These are phyloP conservation scores for Drosophila fulvimacula DNA, from an alignment of 2,888 invertebrate species.

Conservation along the genomic window DNA sequence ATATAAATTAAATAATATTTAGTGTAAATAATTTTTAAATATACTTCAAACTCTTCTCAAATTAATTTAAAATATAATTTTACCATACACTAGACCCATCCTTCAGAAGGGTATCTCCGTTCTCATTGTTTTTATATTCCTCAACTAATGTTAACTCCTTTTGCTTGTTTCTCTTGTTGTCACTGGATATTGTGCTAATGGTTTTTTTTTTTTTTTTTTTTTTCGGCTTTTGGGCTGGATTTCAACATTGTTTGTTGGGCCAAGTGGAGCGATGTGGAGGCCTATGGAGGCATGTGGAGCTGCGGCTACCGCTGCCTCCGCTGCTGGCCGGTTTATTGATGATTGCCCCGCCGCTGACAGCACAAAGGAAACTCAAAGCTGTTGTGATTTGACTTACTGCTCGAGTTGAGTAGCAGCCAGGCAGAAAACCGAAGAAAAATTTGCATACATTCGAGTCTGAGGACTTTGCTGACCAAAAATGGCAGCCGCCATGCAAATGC, in stretches of 20 bases:
- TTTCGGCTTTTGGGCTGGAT: slow-evolving; percentile 57
- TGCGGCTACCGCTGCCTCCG: slow-evolving; percentile 30
- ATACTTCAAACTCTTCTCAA: too few species aligned
- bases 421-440: slow-evolving; percentile 42
- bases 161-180: slow-evolving; percentile 42
- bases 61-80: too few species aligned
- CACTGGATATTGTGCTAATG: slow-evolving; percentile 38
- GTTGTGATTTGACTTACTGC: slow-evolving; percentile 79
- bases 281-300: slow-evolving; percentile 29
- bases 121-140: not conserved
- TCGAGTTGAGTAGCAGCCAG: slow-evolving; percentile 69
- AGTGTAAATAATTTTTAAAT: too few species aligned
- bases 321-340: slow-evolving; percentile 65
- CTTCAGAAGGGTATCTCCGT: not conserved
- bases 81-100: not conserved
- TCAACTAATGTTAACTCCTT: slow-evolving; percentile 13
- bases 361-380: slow-evolving; percentile 73
- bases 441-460: slow-evolving; percentile 74
- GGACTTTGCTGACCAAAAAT: slow-evolving; percentile 70
- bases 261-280: slow-evolving; percentile 33
- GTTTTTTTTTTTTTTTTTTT: slow-evolving; percentile 22
- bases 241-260: slow-evolving; percentile 71
- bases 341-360: slow-evolving; percentile 72
- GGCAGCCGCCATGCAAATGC: slow-evolving; percentile 77
- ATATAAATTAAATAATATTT: too few species aligned